Base-by-base conservation (phyloP, 2,113 vertebrate species). In the Thalassarche chlororhynchos region DNA sequence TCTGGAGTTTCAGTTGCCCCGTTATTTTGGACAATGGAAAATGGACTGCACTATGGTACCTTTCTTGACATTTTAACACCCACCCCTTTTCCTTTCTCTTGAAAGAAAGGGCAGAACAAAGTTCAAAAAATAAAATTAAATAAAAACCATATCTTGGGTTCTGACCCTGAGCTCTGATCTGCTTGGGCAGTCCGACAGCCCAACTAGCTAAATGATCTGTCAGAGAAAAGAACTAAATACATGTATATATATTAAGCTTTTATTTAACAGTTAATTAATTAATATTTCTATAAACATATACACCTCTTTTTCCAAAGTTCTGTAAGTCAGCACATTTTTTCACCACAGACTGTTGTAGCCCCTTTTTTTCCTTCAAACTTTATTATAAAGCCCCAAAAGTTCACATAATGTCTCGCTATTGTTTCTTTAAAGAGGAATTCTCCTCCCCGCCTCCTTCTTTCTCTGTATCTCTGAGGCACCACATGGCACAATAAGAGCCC, bases 371-470 rank as follows among this genome's bases (percentile, higher is more conserved):
- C 86, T 38, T 8, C 79, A 29, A 97, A 96, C 94, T 97, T 94
- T 94, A 76, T 89, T 0, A 65, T 77, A 89, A 95, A 96, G 84
- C 84, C 81, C 84, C 94, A 3, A 61, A 93, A 92, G 82, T 79
- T 96, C 96, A 87, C 87, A 89, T 46, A 79, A 94, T 87, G 85
- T 92, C 91, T 84, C 26, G 58, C 93, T 58, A 77, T 83, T 87
- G 93, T 97, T 94, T 94, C 97, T 94, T 87, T 66, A 88, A 93
- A 95, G 96, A 97, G 95, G 96, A 97, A 89, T 93, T 96, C 96
- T 95, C 61, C 95, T 97, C 91, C 94, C 96, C 90, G 84, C 96
- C 97, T 97, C 96, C 89, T 84, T 3, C 96, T 96, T 96, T 96
- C 94, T 96, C 94, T 92, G 28, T 70, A 93, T 97, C 94, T 97